These are phyloP conservation scores for Hylyphantes graminicola DNA, from an alignment of 1,140 invertebrate genomes.

Conservation along the genomic window DNA sequence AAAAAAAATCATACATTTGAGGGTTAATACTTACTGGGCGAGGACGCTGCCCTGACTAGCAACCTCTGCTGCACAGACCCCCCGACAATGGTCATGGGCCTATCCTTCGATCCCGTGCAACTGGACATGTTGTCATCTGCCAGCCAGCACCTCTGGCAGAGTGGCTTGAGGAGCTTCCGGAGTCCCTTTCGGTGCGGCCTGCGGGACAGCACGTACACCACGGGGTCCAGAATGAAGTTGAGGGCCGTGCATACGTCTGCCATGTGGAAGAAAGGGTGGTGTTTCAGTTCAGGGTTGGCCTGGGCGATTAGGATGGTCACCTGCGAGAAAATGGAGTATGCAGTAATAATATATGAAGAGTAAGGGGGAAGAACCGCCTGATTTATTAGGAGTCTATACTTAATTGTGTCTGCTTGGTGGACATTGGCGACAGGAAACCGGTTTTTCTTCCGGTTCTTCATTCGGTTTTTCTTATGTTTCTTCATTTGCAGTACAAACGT, in stretches of 20 bases:
- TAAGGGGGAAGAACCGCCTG: background rate
- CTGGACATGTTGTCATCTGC: constrained; percentile 14
- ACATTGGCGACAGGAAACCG: background rate
- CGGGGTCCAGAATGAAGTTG: constrained; percentile 84
- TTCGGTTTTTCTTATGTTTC: too few relatives aligned
- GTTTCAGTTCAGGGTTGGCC: constrained; percentile 64
- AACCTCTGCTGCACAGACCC: background rate
- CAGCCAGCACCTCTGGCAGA: constrained; percentile 60
- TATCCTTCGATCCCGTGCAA: constrained; percentile 8
- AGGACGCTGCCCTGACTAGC: background rate
- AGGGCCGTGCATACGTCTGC: constrained; percentile 82
- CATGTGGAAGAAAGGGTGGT: constrained; percentile 70
- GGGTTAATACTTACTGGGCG: background rate
- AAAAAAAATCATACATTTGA: too few relatives aligned
- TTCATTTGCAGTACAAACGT: too few relatives aligned
- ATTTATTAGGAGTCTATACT: background rate
- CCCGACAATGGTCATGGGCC: background rate
- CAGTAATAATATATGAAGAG: background rate
- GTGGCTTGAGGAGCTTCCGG: constrained; percentile 59
- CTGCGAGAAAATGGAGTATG: constrained; percentile 66
- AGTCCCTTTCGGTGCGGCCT: constrained; percentile 62
- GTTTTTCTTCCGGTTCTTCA: too few relatives aligned
- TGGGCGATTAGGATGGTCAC: constrained; percentile 78
- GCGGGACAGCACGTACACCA: constrained; percentile 78
- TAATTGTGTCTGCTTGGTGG: background rate